These are phyloP conservation scores for Thunnus maccoyii DNA, from an alignment of 2,113 vertebrate species.

Conservation along the genomic window DNA sequence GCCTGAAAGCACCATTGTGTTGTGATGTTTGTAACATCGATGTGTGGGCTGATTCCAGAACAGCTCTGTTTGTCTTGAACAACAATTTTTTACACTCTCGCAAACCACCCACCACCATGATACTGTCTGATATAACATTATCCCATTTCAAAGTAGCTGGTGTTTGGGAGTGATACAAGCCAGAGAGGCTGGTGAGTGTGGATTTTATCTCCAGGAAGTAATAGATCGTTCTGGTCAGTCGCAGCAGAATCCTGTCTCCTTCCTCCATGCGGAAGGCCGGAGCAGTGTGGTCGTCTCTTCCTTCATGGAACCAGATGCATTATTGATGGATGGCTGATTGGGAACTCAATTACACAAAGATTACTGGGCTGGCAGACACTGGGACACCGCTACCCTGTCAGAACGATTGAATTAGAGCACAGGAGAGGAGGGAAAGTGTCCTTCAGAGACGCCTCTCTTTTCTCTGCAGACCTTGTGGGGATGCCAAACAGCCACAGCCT, in stretches of 20 bases:
- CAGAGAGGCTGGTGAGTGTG: slow-evolving; percentile 25
- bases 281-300: slow-evolving; percentile 62
- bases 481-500: slow-evolving; percentile 70
- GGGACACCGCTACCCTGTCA: slow-evolving; percentile 77
- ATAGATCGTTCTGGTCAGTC: slow-evolving; percentile 54
- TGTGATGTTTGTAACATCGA: slow-evolving; percentile 22
- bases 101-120: slow-evolving; percentile 22
- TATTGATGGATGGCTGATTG: slow-evolving; percentile 87
- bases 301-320: slow-evolving; percentile 83
- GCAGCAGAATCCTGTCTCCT: slow-evolving; percentile 65
- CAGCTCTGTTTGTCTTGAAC: slow-evolving; percentile 11
- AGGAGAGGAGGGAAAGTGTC: slow-evolving; percentile 79
- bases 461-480: slow-evolving; percentile 67
- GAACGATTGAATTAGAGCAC: slow-evolving; percentile 84
- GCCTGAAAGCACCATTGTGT: neutral
- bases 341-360: slow-evolving; percentile 88
- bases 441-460: slow-evolving; percentile 74
- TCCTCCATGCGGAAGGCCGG: slow-evolving; percentile 35
- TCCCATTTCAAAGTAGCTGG: slow-evolving; percentile 11
- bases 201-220: slow-evolving; percentile 53
- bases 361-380: slow-evolving; percentile 82
- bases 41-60: slow-evolving; percentile 22
- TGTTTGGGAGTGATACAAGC: slow-evolving; percentile 20
- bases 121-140: slow-evolving; percentile 18
- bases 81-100: slow-evolving; percentile 3